These are phyloP conservation scores for Poeciliopsis occidentalis DNA, from an alignment of 2,113 vertebrate species.

Conservation along the genomic window DNA sequence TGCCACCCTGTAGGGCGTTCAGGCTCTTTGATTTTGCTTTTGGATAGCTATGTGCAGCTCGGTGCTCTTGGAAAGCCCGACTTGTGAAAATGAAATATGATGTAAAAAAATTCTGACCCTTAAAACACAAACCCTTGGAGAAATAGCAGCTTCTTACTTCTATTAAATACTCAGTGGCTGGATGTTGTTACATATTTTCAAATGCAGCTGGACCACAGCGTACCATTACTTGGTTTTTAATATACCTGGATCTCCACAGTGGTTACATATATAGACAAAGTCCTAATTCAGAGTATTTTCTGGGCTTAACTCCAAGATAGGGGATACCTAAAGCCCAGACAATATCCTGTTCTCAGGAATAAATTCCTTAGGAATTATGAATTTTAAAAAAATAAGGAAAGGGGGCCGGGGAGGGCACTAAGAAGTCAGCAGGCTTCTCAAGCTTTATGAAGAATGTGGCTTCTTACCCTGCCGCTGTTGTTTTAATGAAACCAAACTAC, in stretches of 20 bases:
- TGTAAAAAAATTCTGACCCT: constrained; percentile 27
- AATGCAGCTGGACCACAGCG: background rate
- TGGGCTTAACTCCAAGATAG: constrained; percentile 30
- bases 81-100: constrained; percentile 49
- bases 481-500: constrained; percentile 67
- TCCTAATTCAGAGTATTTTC: constrained; percentile 29
- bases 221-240: background rate
- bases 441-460: constrained; percentile 58
- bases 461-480: constrained; percentile 62
- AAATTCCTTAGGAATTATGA: constrained; percentile 64
- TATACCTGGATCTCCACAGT: background rate
- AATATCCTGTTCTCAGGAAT: constrained; percentile 70
- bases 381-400: constrained; percentile 23
- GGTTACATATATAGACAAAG: constrained; percentile 23
- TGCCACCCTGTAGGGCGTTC: constrained; percentile 41
- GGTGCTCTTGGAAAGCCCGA: constrained; percentile 41
- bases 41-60: constrained; percentile 20
- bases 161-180: background rate
- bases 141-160: constrained; percentile 4
- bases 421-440: constrained; percentile 36
- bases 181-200: background rate
- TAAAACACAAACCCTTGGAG: constrained; percentile 19
- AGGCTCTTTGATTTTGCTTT: constrained; percentile 60
- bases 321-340: constrained; percentile 58
- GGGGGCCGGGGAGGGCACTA: constrained; percentile 26